Percentiles rank a stretch among this genome's conserved stretches.
phyloP scores from a whole-genome alignment of 2,113 vertebrate species.

The Turnix velox region DNA sequence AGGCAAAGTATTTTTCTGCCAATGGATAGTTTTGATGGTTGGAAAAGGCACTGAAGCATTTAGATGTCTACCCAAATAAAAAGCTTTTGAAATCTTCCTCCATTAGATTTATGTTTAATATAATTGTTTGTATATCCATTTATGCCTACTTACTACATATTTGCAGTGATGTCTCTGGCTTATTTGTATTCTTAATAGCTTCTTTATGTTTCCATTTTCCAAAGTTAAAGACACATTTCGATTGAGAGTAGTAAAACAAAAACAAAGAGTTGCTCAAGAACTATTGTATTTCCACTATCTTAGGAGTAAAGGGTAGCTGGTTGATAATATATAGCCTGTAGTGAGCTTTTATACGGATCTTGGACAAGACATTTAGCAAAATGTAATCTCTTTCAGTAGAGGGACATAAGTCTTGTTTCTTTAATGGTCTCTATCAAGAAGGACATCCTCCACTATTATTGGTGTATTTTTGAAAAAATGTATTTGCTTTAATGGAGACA shows the following conservation, averaged over 20 bases:
- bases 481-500: neutral
- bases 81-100: neutral
- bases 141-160: neutral
- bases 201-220: neutral
- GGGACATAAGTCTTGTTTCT: neutral
- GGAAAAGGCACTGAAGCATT: neutral
- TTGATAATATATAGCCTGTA: neutral
- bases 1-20: neutral
- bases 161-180: neutral
- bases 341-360: neutral
- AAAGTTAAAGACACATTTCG: neutral
- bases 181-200: neutral
- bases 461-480: neutral
- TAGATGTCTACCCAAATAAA: neutral
- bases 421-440: neutral
- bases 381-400: neutral
- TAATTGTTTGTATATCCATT: neutral
- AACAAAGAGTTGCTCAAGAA: neutral
- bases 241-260: slow-evolving; percentile 18
- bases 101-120: neutral
- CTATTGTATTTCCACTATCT: neutral
- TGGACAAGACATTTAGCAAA: neutral
- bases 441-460: neutral
- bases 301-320: neutral
- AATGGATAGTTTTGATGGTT: neutral